Conservation (phyloP, 2,797 vertebrate species). For the Protonibea diacanthus region DNA sequence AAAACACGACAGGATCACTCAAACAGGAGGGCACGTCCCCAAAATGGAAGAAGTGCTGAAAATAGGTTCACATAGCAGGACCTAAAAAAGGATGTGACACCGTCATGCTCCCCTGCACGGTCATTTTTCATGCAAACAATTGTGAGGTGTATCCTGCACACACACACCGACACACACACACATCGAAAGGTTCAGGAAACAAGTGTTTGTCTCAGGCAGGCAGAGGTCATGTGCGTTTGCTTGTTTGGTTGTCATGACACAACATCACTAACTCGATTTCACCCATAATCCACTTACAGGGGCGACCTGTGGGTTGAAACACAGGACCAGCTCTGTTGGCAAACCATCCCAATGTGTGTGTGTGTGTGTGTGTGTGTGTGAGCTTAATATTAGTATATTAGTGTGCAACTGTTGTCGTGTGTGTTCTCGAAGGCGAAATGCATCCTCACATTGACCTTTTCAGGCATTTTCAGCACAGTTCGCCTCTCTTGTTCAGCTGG, state of each 20-base stretch:
- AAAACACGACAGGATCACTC: conserved; percentile 61
- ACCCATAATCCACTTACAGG: conserved; percentile 71
- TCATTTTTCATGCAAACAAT: conserved; percentile 24
- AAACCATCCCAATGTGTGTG: conserved; percentile 12
- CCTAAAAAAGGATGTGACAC: conserved; percentile 49
- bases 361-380: conserved; percentile 12
- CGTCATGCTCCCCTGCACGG: conserved; percentile 10
- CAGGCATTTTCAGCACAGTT: neutral
- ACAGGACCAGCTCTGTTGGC: conserved; percentile 63
- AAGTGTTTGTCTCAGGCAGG: conserved; percentile 32
- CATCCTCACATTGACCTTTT: conserved; percentile 5
- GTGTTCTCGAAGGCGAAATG: neutral
- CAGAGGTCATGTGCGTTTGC: conserved; percentile 53
- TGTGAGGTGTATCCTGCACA: neutral
- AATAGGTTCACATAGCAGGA: conserved; percentile 53
- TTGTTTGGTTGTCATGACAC: conserved; percentile 73
- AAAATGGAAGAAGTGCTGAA: conserved; percentile 33
- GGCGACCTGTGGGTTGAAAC: conserved; percentile 39
- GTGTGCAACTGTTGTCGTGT: neutral
- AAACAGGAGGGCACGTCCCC: conserved; percentile 41
- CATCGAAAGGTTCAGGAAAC: conserved; percentile 36
- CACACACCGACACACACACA: conserved; percentile 5
- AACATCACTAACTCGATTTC: conserved; percentile 72
- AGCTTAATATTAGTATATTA: neutral
- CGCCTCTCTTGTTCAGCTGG: neutral